Percentiles rank a stretch among this genome's conserved stretches.
Conservation (phyloP, 1,140 invertebrate species). For the Drosophila arawakana region DNA sequence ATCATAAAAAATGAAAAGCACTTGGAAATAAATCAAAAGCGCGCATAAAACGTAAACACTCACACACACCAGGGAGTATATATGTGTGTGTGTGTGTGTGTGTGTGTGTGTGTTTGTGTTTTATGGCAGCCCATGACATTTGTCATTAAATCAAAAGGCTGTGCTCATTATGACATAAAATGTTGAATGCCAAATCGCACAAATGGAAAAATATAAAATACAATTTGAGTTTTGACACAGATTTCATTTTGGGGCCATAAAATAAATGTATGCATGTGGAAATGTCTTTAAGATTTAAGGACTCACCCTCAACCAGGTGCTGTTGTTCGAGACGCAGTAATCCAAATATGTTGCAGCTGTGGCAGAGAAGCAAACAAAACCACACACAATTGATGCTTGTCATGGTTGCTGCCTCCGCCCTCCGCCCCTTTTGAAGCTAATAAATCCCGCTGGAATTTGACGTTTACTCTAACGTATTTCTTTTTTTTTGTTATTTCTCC, state of each 20-base stretch:
- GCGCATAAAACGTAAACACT: slow-evolving; percentile 54
- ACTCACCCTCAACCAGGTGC: slow-evolving; percentile 59
- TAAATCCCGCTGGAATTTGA: slow-evolving; percentile 29
- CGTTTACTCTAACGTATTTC: slow-evolving; percentile 8
- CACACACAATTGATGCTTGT: slow-evolving; percentile 62
- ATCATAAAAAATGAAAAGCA: slow-evolving; percentile 74
- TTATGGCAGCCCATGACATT: slow-evolving; percentile 64
- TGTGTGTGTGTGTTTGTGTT: slow-evolving; percentile 38
- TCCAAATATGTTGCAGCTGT: slow-evolving; percentile 62
- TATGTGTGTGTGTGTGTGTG: slow-evolving; percentile 20
- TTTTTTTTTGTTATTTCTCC: not conserved
- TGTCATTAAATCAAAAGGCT: slow-evolving; percentile 81
- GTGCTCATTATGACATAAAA: slow-evolving; percentile 78
- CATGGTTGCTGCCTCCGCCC: slow-evolving; percentile 33
- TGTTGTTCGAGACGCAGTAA: slow-evolving; percentile 48
- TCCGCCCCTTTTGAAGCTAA: slow-evolving; percentile 9
- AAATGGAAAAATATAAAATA: slow-evolving; percentile 53
- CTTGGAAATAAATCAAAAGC: slow-evolving; percentile 71
- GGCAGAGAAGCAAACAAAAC: slow-evolving; percentile 55
- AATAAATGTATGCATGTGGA: not conserved
- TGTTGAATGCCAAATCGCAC: slow-evolving; percentile 21
- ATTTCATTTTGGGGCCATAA: slow-evolving; percentile 39
- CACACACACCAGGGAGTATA: slow-evolving; percentile 4
- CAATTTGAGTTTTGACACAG: slow-evolving; percentile 54
- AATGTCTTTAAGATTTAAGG: slow-evolving; percentile 30